These are phyloP conservation scores for Drosophila lini DNA, from an alignment of 1,140 invertebrate genomes.

Conservation along the genomic window DNA sequence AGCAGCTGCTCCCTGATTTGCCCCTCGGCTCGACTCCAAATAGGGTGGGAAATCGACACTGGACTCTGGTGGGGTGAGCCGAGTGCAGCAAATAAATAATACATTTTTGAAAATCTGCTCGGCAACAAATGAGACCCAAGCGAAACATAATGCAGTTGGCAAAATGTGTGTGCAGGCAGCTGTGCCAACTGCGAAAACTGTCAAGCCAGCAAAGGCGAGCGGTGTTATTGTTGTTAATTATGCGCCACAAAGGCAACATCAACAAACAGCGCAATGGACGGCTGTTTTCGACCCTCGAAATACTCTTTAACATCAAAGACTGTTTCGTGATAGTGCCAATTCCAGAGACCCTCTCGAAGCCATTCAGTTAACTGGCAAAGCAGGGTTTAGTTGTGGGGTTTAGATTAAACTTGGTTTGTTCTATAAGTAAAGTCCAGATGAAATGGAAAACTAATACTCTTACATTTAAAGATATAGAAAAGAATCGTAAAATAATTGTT, in stretches of 20 bases:
- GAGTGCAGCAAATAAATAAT: constrained; percentile 61
- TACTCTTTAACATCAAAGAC: neutral
- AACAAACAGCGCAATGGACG: constrained; percentile 9
- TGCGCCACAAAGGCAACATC: constrained; percentile 51
- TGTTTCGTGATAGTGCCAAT: neutral
- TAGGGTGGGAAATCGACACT: constrained; percentile 19
- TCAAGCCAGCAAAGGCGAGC: constrained; percentile 52
- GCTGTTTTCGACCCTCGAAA: constrained; percentile 10
- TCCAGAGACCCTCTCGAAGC: neutral
- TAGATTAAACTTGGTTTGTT: neutral
- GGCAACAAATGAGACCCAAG: constrained; percentile 29
- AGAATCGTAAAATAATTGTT: no score
- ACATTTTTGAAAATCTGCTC: constrained; percentile 47
- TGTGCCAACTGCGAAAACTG: constrained; percentile 64
- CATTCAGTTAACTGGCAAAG: neutral
- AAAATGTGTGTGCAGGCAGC: constrained; percentile 50
- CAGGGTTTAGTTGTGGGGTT: neutral
- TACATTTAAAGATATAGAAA: neutral
- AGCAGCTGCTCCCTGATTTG: constrained; percentile 36
- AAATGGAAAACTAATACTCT: neutral
- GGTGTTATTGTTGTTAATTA: constrained; percentile 70
- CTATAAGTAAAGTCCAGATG: neutral
- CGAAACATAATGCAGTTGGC: constrained; percentile 34
- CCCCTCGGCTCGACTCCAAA: constrained; percentile 4
- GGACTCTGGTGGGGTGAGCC: constrained; percentile 23